Percentiles rank a stretch among this genome's conserved stretches.
Conservation (phyloP, 2,797 vertebrate genomes). For the Ceyx erithaca region DNA sequence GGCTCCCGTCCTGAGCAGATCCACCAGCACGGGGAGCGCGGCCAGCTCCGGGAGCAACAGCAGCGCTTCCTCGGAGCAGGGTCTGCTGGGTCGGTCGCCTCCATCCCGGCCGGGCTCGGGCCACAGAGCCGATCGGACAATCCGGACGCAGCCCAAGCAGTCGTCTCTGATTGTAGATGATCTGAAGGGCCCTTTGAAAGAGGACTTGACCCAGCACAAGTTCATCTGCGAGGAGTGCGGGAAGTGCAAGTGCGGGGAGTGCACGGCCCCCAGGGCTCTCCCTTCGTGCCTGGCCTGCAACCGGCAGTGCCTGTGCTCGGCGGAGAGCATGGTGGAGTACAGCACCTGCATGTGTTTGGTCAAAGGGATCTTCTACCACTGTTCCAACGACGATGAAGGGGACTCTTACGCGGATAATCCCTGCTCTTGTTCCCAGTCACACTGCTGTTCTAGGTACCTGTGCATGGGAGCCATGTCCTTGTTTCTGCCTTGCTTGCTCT, state of each 20-base stretch:
- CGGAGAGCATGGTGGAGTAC: slow-evolving; percentile 93
- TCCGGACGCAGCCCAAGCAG: slow-evolving; percentile 91
- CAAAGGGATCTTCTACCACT: slow-evolving; percentile 98
- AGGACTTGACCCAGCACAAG: slow-evolving; percentile 85
- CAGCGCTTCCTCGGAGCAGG: slow-evolving; percentile 92
- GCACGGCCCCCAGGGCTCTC: slow-evolving; percentile 90
- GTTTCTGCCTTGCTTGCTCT: slow-evolving; percentile 93
- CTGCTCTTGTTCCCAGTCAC: slow-evolving; percentile 93
- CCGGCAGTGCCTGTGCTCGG: slow-evolving; percentile 93
- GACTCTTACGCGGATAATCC: slow-evolving; percentile 94
- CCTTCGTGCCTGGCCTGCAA: slow-evolving; percentile 92
- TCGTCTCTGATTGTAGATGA: slow-evolving; percentile 81
- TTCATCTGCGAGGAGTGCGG: slow-evolving; percentile 96
- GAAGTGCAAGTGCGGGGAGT: slow-evolving; percentile 94
- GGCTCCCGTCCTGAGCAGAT: slow-evolving; percentile 88
- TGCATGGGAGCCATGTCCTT: slow-evolving; percentile 95
- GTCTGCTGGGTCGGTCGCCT: slow-evolving; percentile 87
- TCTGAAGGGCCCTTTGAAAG: slow-evolving; percentile 86
- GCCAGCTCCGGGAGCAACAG: slow-evolving; percentile 93
- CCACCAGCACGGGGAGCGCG: slow-evolving; percentile 93
- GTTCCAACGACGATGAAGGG: slow-evolving; percentile 93
- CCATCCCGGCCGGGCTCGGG: slow-evolving; percentile 78
- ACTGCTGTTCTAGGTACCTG: slow-evolving; percentile 94
- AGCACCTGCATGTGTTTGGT: slow-evolving; percentile 97
- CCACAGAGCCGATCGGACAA: slow-evolving; percentile 81